Evolutionary conservation across 2,888 invertebrate species (phyloP).

Genomic region (Drosophila prostipennis): DNA sequence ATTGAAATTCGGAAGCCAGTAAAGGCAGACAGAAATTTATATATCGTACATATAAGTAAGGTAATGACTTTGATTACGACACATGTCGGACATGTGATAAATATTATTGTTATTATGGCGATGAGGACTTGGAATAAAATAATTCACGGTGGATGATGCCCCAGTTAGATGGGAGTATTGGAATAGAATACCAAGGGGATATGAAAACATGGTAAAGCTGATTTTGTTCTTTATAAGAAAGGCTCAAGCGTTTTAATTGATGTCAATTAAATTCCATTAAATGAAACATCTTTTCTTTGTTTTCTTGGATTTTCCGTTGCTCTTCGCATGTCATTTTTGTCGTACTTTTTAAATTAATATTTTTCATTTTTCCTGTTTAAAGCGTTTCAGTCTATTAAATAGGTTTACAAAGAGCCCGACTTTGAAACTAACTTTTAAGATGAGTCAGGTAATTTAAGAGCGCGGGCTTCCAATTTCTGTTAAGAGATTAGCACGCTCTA

Average conservation of each 20-base stretch:
- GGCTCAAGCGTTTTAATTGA: slow-evolving; percentile 71
- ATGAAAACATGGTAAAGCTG: slow-evolving; percentile 6
- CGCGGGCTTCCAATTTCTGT: slow-evolving; percentile 35
- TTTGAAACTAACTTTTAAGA: slow-evolving; percentile 6
- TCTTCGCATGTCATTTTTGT: slow-evolving; percentile 25
- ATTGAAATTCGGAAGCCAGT: slow-evolving; percentile 6
- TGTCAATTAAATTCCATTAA: slow-evolving; percentile 72
- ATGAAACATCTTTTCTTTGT: slow-evolving; percentile 32
- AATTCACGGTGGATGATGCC: slow-evolving; percentile 4
- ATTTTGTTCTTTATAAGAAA: slow-evolving; percentile 22
- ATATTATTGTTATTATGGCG: slow-evolving; percentile 8
- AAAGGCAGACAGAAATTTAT: slow-evolving; percentile 11
- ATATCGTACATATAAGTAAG: neutral
- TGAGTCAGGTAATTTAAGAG: slow-evolving; percentile 28
- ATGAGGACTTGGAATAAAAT: neutral
- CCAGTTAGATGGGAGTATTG: slow-evolving; percentile 4
- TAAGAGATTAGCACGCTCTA: slow-evolving; percentile 44
- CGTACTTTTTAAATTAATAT: slow-evolving; percentile 3
- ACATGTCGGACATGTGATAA: slow-evolving; percentile 12
- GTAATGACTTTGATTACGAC: slow-evolving; percentile 3
- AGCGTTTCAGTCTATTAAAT: slow-evolving; percentile 4
- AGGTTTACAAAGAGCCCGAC: slow-evolving; percentile 20
- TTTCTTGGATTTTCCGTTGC: slow-evolving; percentile 40
- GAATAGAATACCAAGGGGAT: neutral
- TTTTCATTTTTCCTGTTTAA: slow-evolving; percentile 7